These are phyloP conservation scores for Dicyrtoma fusca DNA, from an alignment of 2,888 invertebrate genomes.

Conservation along the genomic window DNA sequence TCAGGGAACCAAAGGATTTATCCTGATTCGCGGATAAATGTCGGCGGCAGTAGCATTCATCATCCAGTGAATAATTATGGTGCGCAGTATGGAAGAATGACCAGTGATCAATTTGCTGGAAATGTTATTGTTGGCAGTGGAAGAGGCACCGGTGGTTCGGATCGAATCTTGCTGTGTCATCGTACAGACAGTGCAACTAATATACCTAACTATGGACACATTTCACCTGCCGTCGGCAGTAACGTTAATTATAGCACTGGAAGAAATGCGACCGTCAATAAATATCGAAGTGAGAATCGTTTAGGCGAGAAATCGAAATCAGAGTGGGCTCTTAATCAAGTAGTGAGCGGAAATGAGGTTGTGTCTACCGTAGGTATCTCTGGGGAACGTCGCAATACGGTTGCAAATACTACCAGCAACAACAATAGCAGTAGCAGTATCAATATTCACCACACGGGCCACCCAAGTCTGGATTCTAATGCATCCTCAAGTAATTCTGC, in stretches of 20 bases:
- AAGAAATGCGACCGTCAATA: constrained; percentile 19
- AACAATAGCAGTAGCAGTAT: constrained; percentile 25
- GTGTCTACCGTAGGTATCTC: constrained; percentile 11
- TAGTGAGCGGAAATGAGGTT: constrained; percentile 25
- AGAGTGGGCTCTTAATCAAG: constrained; percentile 53
- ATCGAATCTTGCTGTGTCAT: too few species aligned
- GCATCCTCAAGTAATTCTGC: constrained; percentile 36
- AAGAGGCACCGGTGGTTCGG: too few species aligned
- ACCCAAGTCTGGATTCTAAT: constrained; percentile 50
- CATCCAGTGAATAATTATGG: too few species aligned
- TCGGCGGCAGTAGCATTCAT: too few species aligned
- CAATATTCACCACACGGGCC: constrained; percentile 33
- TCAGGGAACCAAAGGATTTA: too few species aligned
- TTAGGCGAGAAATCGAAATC: constrained; percentile 54
- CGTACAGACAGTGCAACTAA: too few species aligned
- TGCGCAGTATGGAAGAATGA: too few species aligned
- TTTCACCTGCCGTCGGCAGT: too few species aligned
- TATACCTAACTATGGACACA: too few species aligned
- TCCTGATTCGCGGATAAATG: too few species aligned
- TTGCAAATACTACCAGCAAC: constrained; percentile 38
- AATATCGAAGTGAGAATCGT: constrained; percentile 46
- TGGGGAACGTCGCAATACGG: constrained; percentile 39
- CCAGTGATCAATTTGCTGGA: too few species aligned
- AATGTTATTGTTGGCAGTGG: too few species aligned
- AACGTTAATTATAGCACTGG: background rate